Conservation (phyloP, 1,140 invertebrate species). For the Colletes latitarsis region DNA sequence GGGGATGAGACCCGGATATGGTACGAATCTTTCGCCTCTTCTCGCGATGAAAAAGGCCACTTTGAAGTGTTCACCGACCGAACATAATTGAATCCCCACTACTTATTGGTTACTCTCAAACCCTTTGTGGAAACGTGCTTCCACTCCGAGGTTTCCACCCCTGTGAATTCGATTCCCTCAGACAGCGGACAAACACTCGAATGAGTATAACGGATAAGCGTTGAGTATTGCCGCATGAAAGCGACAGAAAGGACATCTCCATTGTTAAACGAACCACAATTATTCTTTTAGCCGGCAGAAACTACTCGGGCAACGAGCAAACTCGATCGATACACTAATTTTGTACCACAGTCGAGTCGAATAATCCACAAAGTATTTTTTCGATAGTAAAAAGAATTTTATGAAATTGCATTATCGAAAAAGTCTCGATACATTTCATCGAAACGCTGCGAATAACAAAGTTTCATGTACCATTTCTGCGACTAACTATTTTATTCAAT, state of each 20-base stretch:
- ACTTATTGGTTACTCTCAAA: constrained; percentile 32
- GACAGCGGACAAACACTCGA: constrained; percentile 40
- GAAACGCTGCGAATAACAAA: background rate
- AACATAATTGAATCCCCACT: constrained; percentile 51
- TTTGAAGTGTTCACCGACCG: constrained; percentile 31
- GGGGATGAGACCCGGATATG: constrained; percentile 23
- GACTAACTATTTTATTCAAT: background rate
- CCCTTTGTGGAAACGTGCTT: constrained; percentile 20
- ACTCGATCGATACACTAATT: background rate
- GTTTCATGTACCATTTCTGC: too few species aligned
- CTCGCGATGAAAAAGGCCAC: constrained; percentile 30
- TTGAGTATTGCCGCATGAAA: constrained; percentile 4
- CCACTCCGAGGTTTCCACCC: background rate
- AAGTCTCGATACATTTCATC: too few species aligned
- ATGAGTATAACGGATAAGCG: constrained; percentile 22
- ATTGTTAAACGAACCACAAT: constrained; percentile 27
- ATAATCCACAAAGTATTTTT: too few species aligned
- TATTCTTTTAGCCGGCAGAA: background rate
- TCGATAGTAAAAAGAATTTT: too few species aligned
- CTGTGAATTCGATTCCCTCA: constrained; percentile 5
- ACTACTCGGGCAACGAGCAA: background rate
- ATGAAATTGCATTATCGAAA: too few species aligned
- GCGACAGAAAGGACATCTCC: background rate
- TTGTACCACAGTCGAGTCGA: background rate
- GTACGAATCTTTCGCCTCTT: constrained; percentile 28